A percentile compares a stretch with the other conserved stretches of the same genome.
These are phyloP conservation scores for Scophthalmus maximus DNA, from an alignment of 2,113 vertebrate species.

Conservation along the genomic window DNA sequence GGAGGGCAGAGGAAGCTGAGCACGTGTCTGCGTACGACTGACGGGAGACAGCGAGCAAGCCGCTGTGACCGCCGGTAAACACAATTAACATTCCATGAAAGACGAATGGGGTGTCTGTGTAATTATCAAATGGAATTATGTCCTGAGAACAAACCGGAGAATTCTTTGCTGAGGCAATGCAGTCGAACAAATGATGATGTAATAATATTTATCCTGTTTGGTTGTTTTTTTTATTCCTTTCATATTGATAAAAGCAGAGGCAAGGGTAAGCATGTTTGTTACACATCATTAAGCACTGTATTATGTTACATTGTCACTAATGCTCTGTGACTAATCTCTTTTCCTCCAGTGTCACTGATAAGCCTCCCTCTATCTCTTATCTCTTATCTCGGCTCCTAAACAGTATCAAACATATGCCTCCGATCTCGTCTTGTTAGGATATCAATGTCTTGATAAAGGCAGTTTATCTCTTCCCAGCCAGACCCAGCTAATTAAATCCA, in stretches of 20 bases:
- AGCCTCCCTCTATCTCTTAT: conserved; percentile 53
- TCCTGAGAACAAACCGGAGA: conserved; percentile 25
- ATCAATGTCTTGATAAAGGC: conserved; percentile 68
- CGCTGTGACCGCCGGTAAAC: conserved; percentile 44
- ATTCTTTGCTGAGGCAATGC: conserved; percentile 29
- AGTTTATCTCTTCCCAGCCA: conserved; percentile 73
- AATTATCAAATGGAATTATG: conserved; percentile 55
- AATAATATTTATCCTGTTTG: conserved; percentile 11
- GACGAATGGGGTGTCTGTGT: conserved; percentile 43
- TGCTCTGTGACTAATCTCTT: conserved; percentile 68
- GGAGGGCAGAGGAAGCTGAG: neutral
- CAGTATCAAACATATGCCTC: conserved; percentile 59
- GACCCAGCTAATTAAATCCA: conserved; percentile 78
- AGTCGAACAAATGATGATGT: conserved; percentile 36
- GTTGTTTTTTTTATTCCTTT: conserved; percentile 6
- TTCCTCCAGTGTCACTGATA: conserved; percentile 60
- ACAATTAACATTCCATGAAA: conserved; percentile 61
- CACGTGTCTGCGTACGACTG: conserved; percentile 8
- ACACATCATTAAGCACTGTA: conserved; percentile 68
- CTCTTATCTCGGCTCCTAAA: conserved; percentile 51
- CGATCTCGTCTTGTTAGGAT: conserved; percentile 58
- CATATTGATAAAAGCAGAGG: conserved; percentile 50
- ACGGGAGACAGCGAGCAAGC: conserved; percentile 39
- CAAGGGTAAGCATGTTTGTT: conserved; percentile 60
- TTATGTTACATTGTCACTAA: conserved; percentile 62